phyloP scores from a whole-genome alignment of 2,888 invertebrate genomes.

The Caenorhabditis macrosperma region DNA sequence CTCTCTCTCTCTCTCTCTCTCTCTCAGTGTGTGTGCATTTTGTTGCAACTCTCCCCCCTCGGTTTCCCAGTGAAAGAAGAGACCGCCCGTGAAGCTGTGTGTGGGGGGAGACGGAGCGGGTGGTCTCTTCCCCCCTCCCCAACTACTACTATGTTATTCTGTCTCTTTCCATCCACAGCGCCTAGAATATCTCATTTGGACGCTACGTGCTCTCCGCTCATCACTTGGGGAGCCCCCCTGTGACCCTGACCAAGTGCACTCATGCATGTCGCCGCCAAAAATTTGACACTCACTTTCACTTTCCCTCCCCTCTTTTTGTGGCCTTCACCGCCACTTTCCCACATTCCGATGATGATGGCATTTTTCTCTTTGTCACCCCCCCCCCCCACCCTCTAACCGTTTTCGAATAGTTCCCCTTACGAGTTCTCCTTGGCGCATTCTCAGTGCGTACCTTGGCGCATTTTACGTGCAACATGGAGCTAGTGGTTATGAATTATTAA shows the following conservation, averaged over 20 bases:
- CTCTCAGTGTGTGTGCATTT: slow-evolving; percentile 18
- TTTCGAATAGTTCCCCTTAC: too few species aligned
- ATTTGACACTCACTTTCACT: slow-evolving; percentile 4
- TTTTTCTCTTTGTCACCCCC: too few species aligned
- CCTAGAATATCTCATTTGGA: slow-evolving; percentile 35
- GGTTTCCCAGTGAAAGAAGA: slow-evolving; percentile 19
- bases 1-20: slow-evolving; percentile 16
- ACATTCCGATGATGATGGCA: too few species aligned
- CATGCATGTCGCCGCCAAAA: background rate
- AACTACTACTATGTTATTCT: slow-evolving; percentile 47
- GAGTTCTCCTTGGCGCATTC: too few species aligned
- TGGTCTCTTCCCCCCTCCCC: background rate
- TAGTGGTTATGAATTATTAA: too few species aligned
- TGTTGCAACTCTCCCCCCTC: slow-evolving; percentile 33
- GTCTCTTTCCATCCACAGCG: background rate
- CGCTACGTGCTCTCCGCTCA: background rate
- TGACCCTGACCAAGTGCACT: slow-evolving; percentile 15
- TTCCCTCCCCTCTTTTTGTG: background rate
- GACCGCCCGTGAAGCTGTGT: slow-evolving; percentile 44
- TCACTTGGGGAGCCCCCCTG: background rate
- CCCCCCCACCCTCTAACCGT: too few species aligned
- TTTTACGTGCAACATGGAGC: too few species aligned
- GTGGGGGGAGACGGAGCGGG: background rate
- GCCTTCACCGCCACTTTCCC: too few species aligned
- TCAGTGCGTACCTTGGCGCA: too few species aligned